These are phyloP conservation scores for Theocolax elegans DNA, from an alignment of 1,140 invertebrate species.

Conservation along the genomic window DNA sequence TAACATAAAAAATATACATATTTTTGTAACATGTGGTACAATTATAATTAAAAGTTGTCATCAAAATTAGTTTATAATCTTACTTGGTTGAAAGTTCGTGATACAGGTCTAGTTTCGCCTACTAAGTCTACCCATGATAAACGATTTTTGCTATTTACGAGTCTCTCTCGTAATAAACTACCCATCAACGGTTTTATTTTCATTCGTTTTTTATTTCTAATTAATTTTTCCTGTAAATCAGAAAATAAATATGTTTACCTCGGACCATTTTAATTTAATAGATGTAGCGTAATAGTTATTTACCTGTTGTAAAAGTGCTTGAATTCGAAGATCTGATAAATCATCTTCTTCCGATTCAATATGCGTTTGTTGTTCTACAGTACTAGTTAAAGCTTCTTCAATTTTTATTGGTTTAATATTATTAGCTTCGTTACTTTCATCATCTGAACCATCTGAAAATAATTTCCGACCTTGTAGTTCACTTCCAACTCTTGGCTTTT, in stretches of 20 bases:
- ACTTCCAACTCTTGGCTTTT: constrained; percentile 47
- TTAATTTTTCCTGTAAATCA: constrained; percentile 53
- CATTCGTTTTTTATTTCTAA: constrained; percentile 52
- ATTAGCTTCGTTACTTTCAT: not conserved
- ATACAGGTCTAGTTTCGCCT: constrained; percentile 41
- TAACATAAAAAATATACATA: constrained; percentile 15
- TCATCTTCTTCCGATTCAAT: constrained; percentile 33
- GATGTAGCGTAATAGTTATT: constrained; percentile 2
- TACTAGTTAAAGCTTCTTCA: not conserved
- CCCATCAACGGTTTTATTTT: constrained; percentile 51
- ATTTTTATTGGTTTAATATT: not conserved
- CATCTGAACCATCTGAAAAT: constrained; percentile 43
- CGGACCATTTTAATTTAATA: not conserved
- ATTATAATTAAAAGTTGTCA: not conserved
- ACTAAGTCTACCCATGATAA: constrained; percentile 50
- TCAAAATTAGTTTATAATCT: too few relatives aligned
- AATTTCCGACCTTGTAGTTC: constrained; percentile 51
- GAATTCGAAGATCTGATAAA: constrained; percentile 44
- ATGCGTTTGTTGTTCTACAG: not conserved
- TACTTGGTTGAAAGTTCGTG: constrained; percentile 50
- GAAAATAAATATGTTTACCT: constrained; percentile 1
- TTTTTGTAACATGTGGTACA: not conserved
- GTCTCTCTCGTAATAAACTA: constrained; percentile 48
- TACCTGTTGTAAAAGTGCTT: constrained; percentile 46
- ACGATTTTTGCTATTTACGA: constrained; percentile 46